phyloP scores from a whole-genome alignment of 2,113 vertebrate genomes.

The Myotis davidii region DNA sequence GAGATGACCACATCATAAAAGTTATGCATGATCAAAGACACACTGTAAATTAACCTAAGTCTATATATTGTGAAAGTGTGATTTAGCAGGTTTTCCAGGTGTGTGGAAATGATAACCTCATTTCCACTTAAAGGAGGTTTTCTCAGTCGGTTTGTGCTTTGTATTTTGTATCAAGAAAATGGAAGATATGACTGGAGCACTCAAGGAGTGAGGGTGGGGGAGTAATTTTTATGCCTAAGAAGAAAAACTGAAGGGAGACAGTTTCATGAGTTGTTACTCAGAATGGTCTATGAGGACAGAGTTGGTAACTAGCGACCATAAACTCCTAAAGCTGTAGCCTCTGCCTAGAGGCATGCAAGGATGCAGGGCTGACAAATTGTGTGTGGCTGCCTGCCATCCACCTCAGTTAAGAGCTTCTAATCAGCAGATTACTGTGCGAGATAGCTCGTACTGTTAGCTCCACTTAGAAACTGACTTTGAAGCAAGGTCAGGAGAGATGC shows the following conservation, averaged over 20 bases:
- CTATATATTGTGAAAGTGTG: not conserved
- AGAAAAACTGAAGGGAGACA: not conserved
- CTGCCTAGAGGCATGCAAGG: not conserved
- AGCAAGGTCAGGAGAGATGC: conserved; percentile 66
- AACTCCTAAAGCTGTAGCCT: conserved; percentile 35
- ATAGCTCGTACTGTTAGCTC: not conserved
- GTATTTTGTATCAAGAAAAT: not conserved
- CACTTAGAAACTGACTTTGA: conserved; percentile 71
- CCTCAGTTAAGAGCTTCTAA: conserved; percentile 52
- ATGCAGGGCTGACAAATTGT: conserved; percentile 17
- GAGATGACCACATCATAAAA: not conserved
- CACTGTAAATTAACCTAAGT: not conserved
- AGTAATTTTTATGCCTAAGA: conserved; percentile 27
- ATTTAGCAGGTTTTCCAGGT: conserved; percentile 16
- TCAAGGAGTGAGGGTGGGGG: not conserved
- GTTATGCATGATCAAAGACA: not conserved
- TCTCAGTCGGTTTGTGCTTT: conserved; percentile 10
- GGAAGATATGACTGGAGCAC: not conserved
- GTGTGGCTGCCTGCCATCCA: conserved; percentile 35
- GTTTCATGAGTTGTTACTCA: conserved; percentile 41
- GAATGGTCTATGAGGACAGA: conserved; percentile 4
- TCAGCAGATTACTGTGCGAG: conserved; percentile 58
- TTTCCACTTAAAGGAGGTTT: conserved; percentile 40
- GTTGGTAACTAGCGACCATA: conserved; percentile 39
- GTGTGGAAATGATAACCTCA: not conserved